Evolutionary conservation across 2,797 vertebrate species (phyloP), one percentile per base, ranked within the genome.

Genomic region (Esox lucius): DNA sequence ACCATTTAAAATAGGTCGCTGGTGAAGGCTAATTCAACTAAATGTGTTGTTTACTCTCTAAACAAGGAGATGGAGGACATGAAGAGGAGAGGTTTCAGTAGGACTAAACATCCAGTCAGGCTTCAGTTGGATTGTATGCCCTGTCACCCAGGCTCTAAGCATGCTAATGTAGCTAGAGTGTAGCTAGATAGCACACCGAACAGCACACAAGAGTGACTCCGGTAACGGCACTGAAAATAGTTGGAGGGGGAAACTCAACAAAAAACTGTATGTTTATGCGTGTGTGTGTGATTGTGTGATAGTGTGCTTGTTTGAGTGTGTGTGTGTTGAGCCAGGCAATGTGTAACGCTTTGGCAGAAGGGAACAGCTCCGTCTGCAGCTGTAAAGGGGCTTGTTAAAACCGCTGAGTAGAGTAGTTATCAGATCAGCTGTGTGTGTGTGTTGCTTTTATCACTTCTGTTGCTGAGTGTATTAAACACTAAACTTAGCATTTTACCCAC

Each of bases 331-430:
- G 75, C 71, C 71, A 71, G 73, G 76, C 71, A 42, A 13, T 76
- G 61, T 53, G 79, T 71, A 49, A 72, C 35, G 64, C 66, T 78
- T 71, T 76, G 72, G 75, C 76, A 75, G 46, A 39, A 61, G 68
- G 73, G 72, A 82, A 64, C 67, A 80, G 68, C 64, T 67, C 67
- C 31, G 42, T 78, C 70, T 79, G 78, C 65, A 73, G 74, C 81
- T 73, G 75, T 68, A 78, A 81, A 75, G 70, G 53, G 61, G 73
- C 65, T 69, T 31, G 69, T 28, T 28, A 68, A 84, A 85, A 83
- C 62, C 83, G 77, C 87, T 80, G 85, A 88, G 76, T 4, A 12
- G n/a, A 56, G 72, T 76, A 42, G 75, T 83, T 82, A 84, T 84
- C 76, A 51, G 16, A 19, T 68, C n/a, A 65, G 68, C 61, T 73